Conservation (phyloP, 2,888 invertebrate species). For the Exephanes ischioxanthus region DNA sequence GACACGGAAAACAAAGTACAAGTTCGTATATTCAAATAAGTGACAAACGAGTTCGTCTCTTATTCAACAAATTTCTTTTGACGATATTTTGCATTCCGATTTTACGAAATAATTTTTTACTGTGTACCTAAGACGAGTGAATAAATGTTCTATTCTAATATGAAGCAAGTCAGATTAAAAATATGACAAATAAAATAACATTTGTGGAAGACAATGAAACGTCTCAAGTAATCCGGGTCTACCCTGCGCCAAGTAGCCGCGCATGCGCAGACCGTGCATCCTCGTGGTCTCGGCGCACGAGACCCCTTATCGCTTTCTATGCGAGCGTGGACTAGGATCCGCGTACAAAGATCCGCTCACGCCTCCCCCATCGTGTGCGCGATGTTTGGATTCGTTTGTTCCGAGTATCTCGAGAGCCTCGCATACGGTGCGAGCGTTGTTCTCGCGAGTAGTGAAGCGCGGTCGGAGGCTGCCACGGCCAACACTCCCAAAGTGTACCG, state of each 20-base stretch:
- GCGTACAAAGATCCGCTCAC: slow-evolving; percentile 1
- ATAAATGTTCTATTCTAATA: too few species aligned
- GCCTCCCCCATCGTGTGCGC: not conserved
- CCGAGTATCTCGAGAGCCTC: slow-evolving; percentile 26
- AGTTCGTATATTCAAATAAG: too few species aligned
- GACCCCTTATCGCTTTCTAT: not conserved
- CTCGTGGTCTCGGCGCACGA: not conserved
- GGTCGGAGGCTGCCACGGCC: not conserved
- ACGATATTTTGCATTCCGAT: too few species aligned
- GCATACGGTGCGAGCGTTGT: not conserved
- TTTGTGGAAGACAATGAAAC: not conserved
- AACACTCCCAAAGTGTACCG: not conserved
- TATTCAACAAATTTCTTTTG: too few species aligned
- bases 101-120: too few species aligned
- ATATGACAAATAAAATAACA: too few species aligned
- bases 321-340: not conserved
- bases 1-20: too few species aligned
- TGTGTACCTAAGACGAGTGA: too few species aligned
- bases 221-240: not conserved
- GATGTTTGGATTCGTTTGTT: slow-evolving; percentile 27
- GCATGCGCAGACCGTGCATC: not conserved
- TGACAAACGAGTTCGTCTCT: too few species aligned
- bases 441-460: not conserved
- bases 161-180: too few species aligned
- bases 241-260: not conserved